Evolutionary conservation across 2,797 vertebrate genomes (phyloP).

Genomic region (Acestrorhynchus altus): DNA sequence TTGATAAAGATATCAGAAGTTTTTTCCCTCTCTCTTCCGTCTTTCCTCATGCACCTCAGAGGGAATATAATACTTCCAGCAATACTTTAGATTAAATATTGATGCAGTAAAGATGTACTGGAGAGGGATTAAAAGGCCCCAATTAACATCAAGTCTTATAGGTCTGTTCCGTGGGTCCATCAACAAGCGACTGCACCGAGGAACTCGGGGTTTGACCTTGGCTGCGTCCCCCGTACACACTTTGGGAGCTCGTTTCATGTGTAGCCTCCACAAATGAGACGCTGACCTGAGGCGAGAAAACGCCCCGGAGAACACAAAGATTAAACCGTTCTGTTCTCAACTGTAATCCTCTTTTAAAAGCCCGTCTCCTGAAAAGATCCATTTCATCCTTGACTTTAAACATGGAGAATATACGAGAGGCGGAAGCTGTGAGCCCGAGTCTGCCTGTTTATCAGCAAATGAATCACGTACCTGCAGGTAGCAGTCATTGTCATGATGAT

Average conservation of each 20-base stretch:
- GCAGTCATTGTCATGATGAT: slow-evolving; percentile 18
- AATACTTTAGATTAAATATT: slow-evolving; percentile 72
- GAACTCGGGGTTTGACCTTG: slow-evolving; percentile 3
- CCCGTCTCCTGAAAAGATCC: slow-evolving; percentile 9
- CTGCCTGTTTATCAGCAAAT: slow-evolving; percentile 13
- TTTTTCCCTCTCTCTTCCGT: not conserved
- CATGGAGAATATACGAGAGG: slow-evolving; percentile 8
- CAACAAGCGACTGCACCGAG: not conserved
- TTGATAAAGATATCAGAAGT: slow-evolving; percentile 52
- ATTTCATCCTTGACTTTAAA: slow-evolving; percentile 25
- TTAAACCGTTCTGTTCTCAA: slow-evolving; percentile 17
- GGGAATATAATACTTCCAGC: slow-evolving; percentile 51
- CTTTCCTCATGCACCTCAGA: slow-evolving; percentile 17
- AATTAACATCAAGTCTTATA: slow-evolving; percentile 57
- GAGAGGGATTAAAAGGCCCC: slow-evolving; percentile 65
- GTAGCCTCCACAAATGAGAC: not conserved
- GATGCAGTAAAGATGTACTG: slow-evolving; percentile 67
- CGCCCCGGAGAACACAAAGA: not conserved
- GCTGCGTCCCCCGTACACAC: not conserved
- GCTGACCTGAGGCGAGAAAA: slow-evolving; percentile 17
- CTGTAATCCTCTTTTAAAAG: slow-evolving; percentile 15
- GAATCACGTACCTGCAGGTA: slow-evolving; percentile 13
- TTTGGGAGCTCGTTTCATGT: not conserved
- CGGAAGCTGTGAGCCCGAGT: not conserved
- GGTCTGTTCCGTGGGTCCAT: slow-evolving; percentile 10